Base-by-base conservation (phyloP, 2,797 vertebrate species). In the Pogoniulus pusillus region DNA sequence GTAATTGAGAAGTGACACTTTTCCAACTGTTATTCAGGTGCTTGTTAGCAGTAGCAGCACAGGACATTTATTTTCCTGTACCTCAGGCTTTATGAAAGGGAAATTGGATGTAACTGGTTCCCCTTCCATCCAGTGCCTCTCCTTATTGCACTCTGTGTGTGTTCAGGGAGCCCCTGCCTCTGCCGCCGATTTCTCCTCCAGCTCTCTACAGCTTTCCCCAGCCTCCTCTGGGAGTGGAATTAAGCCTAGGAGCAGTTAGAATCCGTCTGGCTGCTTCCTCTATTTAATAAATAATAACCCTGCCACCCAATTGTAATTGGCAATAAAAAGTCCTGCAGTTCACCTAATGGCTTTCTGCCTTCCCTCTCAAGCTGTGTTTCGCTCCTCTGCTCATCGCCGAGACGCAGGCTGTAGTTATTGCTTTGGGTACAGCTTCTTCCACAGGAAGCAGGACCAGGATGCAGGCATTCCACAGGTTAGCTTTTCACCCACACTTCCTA, bases 231-330 rank as follows among this genome's bases (percentile, higher is more conserved):
- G 51, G 84, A 78, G 59, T 63, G 30, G 62, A 92, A 90, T 91
- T 89, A 93, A 95, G 57, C 74, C 72, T 60, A 32, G 76, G 34
- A 84, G 45, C 75, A 80, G 76, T 69, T 85, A 39, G 66, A 89
- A 93, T 89, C 94, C 84, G 81, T 70, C 73, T 70, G 82, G 16
- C 74, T 88, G 78, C 74, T 88, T 80, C 91, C 91, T 94, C 23
- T 90, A 91, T 91, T 95, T 84, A 95, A 95, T 96, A 93, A 95
- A 89, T 93, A 92, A 95, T 93, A 95, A 90, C 63, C 75, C 93
- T 93, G 82, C 92, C 87, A 81, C 85, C 85, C 95, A 93, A 94
- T 75, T 69, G 71, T 89, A 90, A 94, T 93, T 89, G 90, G 78
- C 85, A 93, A 95, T 95, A 95, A 88, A 94, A 91, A 37, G 58